Base-by-base conservation (phyloP, 2,113 vertebrate genomes). In the Xiphias gladius region DNA sequence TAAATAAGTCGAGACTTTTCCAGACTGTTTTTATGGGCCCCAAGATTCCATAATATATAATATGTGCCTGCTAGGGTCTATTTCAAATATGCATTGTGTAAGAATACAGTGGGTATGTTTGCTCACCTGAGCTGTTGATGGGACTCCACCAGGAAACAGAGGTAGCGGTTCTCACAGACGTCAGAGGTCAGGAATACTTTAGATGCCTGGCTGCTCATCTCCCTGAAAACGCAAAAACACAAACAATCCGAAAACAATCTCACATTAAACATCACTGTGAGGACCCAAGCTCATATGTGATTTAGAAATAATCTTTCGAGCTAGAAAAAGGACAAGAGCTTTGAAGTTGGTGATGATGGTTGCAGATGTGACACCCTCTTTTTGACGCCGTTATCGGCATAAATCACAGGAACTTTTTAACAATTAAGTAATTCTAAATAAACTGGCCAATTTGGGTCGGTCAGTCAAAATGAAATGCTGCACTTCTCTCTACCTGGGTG, bases 101-200 rank as follows among this genome's bases (percentile, higher is more conserved):
- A 24, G 26, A 24, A 24, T 50, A n/a, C 16, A 55, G 9, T 28
- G 3, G 43, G 50, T 13, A 20, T 14, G 26, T 58, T 28, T 79
- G 28, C 19, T 91, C 83, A 99, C 98, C 97, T 95, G 81, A 99
- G 96, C 80, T 99, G 97, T 55, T 98, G 96, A 85, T 98, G 97
- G 16, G 97, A 97, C 87, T 99, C 98, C 80, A 99, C 96, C 58
- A 99, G 89, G 88, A 98, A 99, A 84, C 98, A 99, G 72, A 99
- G 90, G 83, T 97, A 99, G 55, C 93, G 96, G 85, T 98, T 98
- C 65, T 98, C 97, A 90, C 98, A 99, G 7, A 99, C 92, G 85
- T 99, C 98, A 8, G 97, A 95, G 24, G 96, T 98, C 92, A 98
- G 95, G 86, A 99, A 99, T 20, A 98, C 97, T 94, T 99, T 99